Conservation (phyloP, 2,888 invertebrate genomes). For the Cryptocheilus praepositus region DNA sequence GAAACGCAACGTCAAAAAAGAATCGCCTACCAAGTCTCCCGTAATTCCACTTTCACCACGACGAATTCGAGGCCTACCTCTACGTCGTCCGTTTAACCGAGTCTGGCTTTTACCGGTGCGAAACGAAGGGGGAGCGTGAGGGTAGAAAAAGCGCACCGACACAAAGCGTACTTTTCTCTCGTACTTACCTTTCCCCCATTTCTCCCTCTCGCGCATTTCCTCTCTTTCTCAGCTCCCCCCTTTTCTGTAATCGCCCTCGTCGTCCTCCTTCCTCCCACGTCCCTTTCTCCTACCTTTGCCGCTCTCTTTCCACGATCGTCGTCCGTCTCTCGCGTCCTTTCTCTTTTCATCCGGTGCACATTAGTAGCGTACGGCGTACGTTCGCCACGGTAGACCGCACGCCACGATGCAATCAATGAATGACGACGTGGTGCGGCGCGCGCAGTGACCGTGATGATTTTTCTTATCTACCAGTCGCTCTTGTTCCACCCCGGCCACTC, state of each 20-base stretch:
- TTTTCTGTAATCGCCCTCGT: conserved; percentile 4
- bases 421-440: conserved; percentile 58
- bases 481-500: conserved; percentile 41
- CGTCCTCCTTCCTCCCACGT: neutral
- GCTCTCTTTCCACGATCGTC: conserved; percentile 10
- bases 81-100: conserved; percentile 26
- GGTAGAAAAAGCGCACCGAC: conserved; percentile 10
- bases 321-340: conserved; percentile 32
- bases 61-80: conserved; percentile 22
- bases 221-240: conserved; percentile 13
- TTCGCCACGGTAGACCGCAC: conserved; percentile 49
- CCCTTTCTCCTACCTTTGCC: conserved; percentile 12
- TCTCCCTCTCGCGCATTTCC: conserved; percentile 31
- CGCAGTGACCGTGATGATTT: conserved; percentile 67
- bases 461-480: conserved; percentile 53
- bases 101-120: conserved; percentile 12
- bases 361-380: conserved; percentile 54
- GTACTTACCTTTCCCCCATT: conserved; percentile 25
- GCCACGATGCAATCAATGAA: conserved; percentile 68
- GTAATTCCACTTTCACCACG: neutral
- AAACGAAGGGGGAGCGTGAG: conserved; percentile 16
- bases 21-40: no score
- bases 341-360: conserved; percentile 48
- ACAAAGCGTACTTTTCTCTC: conserved; percentile 31
- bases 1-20: no score